These are phyloP conservation scores for Lamprotornis superbus DNA, from an alignment of 2,113 vertebrate species.

Conservation along the genomic window DNA sequence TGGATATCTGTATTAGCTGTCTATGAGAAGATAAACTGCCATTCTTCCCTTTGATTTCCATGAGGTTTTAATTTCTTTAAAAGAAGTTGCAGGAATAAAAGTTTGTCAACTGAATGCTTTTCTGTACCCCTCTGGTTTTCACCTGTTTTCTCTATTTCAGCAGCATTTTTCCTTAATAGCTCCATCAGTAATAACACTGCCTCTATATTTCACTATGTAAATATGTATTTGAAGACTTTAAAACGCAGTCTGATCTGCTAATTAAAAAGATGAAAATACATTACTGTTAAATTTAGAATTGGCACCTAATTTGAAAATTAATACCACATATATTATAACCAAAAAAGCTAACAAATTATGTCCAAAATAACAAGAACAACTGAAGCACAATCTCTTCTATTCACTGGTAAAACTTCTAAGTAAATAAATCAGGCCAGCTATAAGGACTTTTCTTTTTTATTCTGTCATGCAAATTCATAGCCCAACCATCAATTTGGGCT, in stretches of 20 bases:
- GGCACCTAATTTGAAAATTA: neutral
- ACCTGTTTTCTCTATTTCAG: neutral
- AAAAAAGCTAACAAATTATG: neutral
- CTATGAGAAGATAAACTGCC: neutral
- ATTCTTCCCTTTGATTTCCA: neutral
- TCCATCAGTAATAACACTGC: neutral
- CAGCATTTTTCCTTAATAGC: neutral
- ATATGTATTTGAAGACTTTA: neutral
- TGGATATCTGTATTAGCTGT: neutral
- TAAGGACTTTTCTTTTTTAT: neutral
- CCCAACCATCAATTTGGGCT: neutral
- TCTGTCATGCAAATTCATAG: neutral
- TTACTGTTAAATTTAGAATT: neutral
- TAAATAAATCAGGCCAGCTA: neutral
- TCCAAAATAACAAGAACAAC: neutral
- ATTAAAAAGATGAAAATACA: conserved; percentile 5
- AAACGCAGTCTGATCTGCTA: neutral
- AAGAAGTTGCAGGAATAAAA: neutral
- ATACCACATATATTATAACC: neutral
- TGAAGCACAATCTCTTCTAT: neutral
- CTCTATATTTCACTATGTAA: neutral
- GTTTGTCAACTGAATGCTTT: neutral
- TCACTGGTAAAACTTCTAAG: neutral
- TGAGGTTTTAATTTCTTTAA: neutral
- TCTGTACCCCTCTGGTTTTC: neutral